These are phyloP conservation scores for Parnassius smintheus DNA, from an alignment of 2,888 invertebrate genomes.

Conservation along the genomic window DNA sequence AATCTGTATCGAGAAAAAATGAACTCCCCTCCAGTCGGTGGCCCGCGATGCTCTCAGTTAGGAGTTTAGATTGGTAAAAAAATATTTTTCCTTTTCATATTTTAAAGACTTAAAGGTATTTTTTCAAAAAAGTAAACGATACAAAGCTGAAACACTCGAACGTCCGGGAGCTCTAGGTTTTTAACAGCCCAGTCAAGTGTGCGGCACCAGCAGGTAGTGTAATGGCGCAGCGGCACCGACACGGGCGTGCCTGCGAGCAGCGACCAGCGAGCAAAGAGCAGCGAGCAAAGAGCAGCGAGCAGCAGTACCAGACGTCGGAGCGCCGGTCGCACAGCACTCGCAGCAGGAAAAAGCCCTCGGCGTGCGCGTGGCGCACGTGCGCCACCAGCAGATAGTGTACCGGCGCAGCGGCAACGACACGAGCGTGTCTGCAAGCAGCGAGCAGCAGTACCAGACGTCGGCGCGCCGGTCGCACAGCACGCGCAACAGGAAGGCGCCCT, in stretches of 20 bases:
- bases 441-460: slow-evolving; percentile 82
- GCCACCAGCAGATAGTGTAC: slow-evolving; percentile 88
- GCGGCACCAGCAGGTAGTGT: slow-evolving; percentile 87
- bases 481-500: slow-evolving; percentile 86
- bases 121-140: no score
- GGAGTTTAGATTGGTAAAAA: no score
- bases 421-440: slow-evolving; percentile 41
- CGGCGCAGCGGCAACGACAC: slow-evolving; percentile 84
- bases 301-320: slow-evolving; percentile 84
- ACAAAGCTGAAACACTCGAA: no score
- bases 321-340: slow-evolving; percentile 87
- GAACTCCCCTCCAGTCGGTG: no score
- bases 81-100: no score
- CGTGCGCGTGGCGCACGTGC: slow-evolving; percentile 84
- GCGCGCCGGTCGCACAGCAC: slow-evolving; percentile 87
- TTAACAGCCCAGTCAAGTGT: slow-evolving; percentile 48
- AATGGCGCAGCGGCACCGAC: slow-evolving; percentile 84
- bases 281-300: neutral
- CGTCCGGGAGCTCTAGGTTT: no score
- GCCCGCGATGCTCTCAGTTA: no score
- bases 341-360: slow-evolving; percentile 86
- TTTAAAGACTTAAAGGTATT: no score
- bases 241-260: slow-evolving; percentile 63
- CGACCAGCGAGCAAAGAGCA: neutral
- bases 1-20: no score